Evolutionary conservation across 2,113 vertebrate species (phyloP), one percentile per base, ranked within the genome.

Genomic region (Raphicerus campestris): DNA sequence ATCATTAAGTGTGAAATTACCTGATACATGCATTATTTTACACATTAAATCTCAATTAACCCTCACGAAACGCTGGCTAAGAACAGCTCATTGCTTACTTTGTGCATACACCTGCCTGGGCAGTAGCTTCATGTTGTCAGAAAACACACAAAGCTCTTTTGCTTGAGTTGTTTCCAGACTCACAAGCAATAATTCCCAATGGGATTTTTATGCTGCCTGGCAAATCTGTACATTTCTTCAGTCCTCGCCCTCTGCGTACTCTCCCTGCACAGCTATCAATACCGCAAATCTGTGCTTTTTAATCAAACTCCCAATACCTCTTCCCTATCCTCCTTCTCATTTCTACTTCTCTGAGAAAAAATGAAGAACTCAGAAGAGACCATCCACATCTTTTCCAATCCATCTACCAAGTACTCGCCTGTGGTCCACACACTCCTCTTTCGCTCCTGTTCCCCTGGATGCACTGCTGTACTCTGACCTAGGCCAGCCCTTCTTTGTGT

Each of bases 321-420:
- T 30, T 51, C 3, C 8, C 32, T 20, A 14, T 22, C 35, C 16
- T 35, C 10, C 1, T 58, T 58, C 8, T n/a, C 9, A 19, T 61
- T 91, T 73, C 8, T 61, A 19, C 10, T 53, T 97, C 58, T 61
- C 56, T 78, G 24, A 94, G 19, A 53, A 80, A 85, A 47, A 1
- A 73, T 15, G 20, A 70, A 45, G 56, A 49, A n/a, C 20, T 73
- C 35, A 81, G 88, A 84, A 39, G 22, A 66, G 58, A 20, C 30
- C 53, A 84, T 39, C 32, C 20, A 47, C 28, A 51, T 51, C 28
- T 3, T 51, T 49, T 32, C 77, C 45, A 49, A 1, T 11, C 77
- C 45, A 10, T 20, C 47, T 47, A 32, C 77, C 47, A 51, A 10
- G 8, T 80, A 10, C 45, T 8, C 7, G 2, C 73, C 77, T 49